Evolutionary conservation across 2,797 vertebrate genomes (phyloP), one percentile per base, ranked within the genome.

Genomic region (Pantherophis vulpinus): DNA sequence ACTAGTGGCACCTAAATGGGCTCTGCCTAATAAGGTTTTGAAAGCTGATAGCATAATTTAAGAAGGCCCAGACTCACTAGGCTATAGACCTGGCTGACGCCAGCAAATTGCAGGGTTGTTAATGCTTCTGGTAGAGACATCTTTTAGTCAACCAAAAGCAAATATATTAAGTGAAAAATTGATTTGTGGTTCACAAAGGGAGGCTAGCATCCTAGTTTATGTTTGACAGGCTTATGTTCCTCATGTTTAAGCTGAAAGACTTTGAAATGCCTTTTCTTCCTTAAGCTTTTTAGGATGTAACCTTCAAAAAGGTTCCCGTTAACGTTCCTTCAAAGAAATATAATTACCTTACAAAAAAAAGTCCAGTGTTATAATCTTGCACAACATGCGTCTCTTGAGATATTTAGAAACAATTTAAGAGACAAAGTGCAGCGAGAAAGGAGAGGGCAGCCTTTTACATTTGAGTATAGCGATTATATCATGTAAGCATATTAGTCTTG

Each of bases 21-120:
- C 98, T 98, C 98, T 98, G 98, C 97, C 98, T 98, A 98, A 98
- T 98, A 98, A 98, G 98, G 98, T 97, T 98, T 97, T 96, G 98
- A 98, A 99, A 99, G 97, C 97, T 98, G 98, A 99, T 98, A 98
- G 98, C 97, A 93, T 98, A 97, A 98, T 98, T 98, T 97, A 98
- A 97, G 96, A 97, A 95, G 96, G 95, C 96, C 97, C 94, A 59
- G 95, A 97, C 96, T 97, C 95, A 96, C 96, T 94, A 89, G 97
- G 97, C 96, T 97, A 14, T 95, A 96, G 97, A 97, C 96, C 96
- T 95, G 93, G 90, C 96, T 97, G 97, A 98, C 97, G 97, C 95
- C 93, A 91, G 97, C 93, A 97, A 98, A 98, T 97, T 96, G 96
- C 95, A 97, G 66, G 96, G 95, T 97, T 98, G 97, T 97, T 98